Conservation (phyloP, 2,888 invertebrate genomes). For the Metallyticus violacea region DNA sequence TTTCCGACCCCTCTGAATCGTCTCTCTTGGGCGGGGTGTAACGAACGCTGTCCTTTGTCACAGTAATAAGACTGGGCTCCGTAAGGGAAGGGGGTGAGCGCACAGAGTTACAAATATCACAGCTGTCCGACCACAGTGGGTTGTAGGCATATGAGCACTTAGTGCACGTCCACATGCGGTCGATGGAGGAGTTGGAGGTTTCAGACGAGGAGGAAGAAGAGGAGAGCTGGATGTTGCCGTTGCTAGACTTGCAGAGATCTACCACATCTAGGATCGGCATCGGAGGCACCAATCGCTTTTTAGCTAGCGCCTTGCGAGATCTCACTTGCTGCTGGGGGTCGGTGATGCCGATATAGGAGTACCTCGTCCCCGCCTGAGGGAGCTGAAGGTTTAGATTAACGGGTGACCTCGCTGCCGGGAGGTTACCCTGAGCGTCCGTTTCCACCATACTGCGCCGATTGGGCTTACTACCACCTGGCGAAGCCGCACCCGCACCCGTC, state of each 20-base stretch:
- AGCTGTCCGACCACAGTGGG: constrained; percentile 72
- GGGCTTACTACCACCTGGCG: constrained; percentile 35
- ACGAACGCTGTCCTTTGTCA: constrained; percentile 52
- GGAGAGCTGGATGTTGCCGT: constrained; percentile 17
- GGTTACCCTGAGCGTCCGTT: constrained; percentile 37
- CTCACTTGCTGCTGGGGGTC: constrained; percentile 36
- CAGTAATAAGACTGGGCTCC: constrained; percentile 68
- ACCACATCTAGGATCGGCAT: constrained; percentile 18
- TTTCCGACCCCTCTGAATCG: constrained; percentile 22
- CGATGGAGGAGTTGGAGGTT: constrained; percentile 32
- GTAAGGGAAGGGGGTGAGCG: constrained; percentile 59
- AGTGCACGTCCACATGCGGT: constrained; percentile 80
- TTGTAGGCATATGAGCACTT: constrained; percentile 88
- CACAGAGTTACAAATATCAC: constrained; percentile 77
- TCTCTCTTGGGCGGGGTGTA: constrained; percentile 46
- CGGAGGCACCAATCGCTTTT: constrained; percentile 17
- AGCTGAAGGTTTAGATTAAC: constrained; percentile 48
- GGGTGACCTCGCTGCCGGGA: constrained; percentile 42
- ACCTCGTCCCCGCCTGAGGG: constrained; percentile 37
- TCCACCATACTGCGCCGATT: constrained; percentile 45
- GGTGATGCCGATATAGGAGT: constrained; percentile 42
- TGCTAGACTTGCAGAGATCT: constrained; percentile 24
- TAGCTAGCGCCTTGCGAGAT: not conserved
- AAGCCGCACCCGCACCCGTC: constrained; percentile 42
- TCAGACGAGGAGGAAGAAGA: constrained; percentile 14